These are phyloP conservation scores for Biston betularia DNA, from an alignment of 2,888 invertebrate genomes.

Conservation along the genomic window DNA sequence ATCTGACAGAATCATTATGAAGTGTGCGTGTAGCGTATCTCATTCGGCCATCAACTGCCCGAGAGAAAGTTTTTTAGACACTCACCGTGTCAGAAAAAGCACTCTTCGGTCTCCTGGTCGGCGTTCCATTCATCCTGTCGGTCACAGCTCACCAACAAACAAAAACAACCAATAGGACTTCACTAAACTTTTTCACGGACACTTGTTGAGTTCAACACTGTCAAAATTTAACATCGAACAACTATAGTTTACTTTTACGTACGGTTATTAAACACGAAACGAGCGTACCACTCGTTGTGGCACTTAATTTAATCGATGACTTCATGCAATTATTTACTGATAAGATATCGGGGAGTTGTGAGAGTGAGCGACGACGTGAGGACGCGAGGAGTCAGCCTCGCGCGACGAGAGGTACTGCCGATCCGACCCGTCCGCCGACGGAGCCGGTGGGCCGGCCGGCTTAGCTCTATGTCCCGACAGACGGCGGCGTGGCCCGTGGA, in stretches of 20 bases:
- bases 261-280: slow-evolving; percentile 40
- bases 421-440: slow-evolving; percentile 26
- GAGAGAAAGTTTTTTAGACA: slow-evolving; percentile 44
- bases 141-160: slow-evolving; percentile 64
- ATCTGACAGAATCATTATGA: slow-evolving; percentile 19
- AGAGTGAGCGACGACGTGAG: slow-evolving; percentile 49
- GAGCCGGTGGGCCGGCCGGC: slow-evolving; percentile 43
- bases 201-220: slow-evolving; percentile 73
- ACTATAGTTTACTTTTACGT: slow-evolving; percentile 43
- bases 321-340: slow-evolving; percentile 81
- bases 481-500: slow-evolving; percentile 2
- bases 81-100: slow-evolving; percentile 82
- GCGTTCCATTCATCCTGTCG: slow-evolving; percentile 81
- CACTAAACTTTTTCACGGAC: slow-evolving; percentile 80
- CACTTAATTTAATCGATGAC: slow-evolving; percentile 82
- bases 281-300: slow-evolving; percentile 43
- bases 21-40: slow-evolving; percentile 41
- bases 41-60: slow-evolving; percentile 40
- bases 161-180: slow-evolving; percentile 68
- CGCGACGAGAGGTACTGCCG: slow-evolving; percentile 70
- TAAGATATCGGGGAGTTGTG: slow-evolving; percentile 76
- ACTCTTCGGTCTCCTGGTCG: slow-evolving; percentile 79
- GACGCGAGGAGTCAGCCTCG: slow-evolving; percentile 64
- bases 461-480: slow-evolving; percentile 13
- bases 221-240: slow-evolving; percentile 35